Percentiles rank a stretch among this genome's conserved stretches.
Conservation (phyloP, 2,113 vertebrate genomes). For the Callorhinus ursinus region DNA sequence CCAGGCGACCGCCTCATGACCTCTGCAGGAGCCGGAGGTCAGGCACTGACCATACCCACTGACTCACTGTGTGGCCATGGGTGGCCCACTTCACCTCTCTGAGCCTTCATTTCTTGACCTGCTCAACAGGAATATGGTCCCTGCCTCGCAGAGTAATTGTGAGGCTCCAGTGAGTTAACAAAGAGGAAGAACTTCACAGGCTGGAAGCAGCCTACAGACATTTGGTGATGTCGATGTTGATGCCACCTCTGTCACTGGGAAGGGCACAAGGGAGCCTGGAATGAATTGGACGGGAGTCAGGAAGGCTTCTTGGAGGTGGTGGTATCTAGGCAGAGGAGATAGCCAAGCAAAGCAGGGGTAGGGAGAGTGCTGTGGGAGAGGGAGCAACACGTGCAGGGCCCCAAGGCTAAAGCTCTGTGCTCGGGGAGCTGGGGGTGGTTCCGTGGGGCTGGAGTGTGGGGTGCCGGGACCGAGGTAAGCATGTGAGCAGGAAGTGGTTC, state of each 20-base stretch:
- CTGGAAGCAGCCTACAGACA: background rate
- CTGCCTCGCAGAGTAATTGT: background rate
- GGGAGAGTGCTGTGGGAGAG: background rate
- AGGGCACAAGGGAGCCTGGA: background rate
- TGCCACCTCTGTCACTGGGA: background rate
- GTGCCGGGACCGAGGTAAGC: background rate
- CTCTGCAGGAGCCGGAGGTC: background rate
- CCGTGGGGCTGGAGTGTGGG: background rate
- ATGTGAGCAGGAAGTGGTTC: rapidly evolving
- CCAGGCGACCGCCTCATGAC: background rate
- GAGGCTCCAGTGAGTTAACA: background rate
- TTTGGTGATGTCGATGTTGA: rapidly evolving
- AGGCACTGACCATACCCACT: rapidly evolving
- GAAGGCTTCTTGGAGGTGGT: conserved; percentile 19
- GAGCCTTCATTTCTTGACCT: background rate
- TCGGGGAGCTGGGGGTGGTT: background rate
- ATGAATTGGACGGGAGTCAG: background rate
- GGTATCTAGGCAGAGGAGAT: background rate
- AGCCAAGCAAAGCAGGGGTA: background rate
- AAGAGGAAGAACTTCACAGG: background rate
- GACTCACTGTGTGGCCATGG: background rate
- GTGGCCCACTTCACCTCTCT: background rate
- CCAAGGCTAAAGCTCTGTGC: background rate
- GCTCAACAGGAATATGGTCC: rapidly evolving
- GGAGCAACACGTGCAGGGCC: rapidly evolving